phyloP scores from a whole-genome alignment of 1,140 invertebrate genomes.

The Mya arenaria region DNA sequence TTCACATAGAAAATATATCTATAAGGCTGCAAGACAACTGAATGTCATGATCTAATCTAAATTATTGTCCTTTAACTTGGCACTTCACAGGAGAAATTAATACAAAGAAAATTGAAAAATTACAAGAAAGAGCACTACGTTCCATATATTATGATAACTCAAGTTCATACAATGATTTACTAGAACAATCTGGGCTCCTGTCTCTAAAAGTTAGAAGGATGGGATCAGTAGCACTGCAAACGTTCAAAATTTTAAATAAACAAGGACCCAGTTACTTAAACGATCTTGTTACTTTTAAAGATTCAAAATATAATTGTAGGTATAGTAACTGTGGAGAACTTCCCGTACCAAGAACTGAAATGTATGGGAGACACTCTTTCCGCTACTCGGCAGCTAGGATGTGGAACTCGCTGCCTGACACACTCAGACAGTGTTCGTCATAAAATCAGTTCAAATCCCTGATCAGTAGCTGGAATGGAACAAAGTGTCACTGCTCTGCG shows the following conservation, averaged over 20 bases:
- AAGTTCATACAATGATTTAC: no score
- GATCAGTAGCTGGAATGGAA: neutral
- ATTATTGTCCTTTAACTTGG: no score
- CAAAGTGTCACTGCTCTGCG: neutral
- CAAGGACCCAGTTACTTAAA: slow-evolving; percentile 8
- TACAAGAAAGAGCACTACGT: neutral
- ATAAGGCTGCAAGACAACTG: no score
- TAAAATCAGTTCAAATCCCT: neutral
- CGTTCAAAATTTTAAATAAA: slow-evolving; percentile 3
- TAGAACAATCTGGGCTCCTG: neutral
- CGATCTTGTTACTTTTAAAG: slow-evolving; percentile 11
- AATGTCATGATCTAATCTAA: no score
- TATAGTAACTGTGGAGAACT: neutral
- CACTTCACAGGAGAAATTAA: no score
- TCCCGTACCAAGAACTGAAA: neutral
- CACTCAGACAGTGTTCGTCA: slow-evolving; percentile 8
- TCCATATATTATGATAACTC: no score
- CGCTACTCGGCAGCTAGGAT: neutral
- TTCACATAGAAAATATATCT: no score
- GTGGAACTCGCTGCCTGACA: slow-evolving; percentile 13
- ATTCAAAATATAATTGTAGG: slow-evolving; percentile 10
- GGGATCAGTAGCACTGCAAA: neutral
- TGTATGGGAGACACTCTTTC: no score
- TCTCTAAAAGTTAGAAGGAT: neutral
- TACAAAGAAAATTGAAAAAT: no score